Conservation (phyloP, 2,113 vertebrate genomes). For the Microtus montanus region DNA sequence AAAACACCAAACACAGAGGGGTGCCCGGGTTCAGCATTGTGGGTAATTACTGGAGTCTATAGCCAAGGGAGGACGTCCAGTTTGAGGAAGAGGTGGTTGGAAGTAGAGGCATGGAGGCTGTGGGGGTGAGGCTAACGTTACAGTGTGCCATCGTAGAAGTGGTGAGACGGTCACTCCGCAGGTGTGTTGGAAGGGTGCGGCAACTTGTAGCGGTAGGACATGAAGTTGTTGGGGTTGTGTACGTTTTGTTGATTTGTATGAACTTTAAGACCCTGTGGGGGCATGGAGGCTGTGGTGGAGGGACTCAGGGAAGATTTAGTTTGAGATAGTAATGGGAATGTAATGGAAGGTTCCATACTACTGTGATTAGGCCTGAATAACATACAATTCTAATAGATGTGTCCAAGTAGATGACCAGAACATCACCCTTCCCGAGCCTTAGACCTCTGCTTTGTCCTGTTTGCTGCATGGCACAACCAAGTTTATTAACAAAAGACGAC, state of each 20-base stretch:
- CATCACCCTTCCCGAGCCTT: neutral
- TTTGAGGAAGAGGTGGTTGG: neutral
- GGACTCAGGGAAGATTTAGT: neutral
- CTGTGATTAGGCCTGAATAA: neutral
- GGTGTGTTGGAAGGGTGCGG: neutral
- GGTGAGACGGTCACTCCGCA: neutral
- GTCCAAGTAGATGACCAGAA: neutral
- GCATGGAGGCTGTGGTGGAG: neutral
- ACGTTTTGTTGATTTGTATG: neutral
- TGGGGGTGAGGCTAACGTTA: neutral
- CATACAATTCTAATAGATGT: neutral
- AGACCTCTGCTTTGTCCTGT: neutral
- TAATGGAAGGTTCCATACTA: neutral
- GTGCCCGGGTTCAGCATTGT: neutral
- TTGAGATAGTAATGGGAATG: neutral
- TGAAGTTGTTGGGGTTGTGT: no score
- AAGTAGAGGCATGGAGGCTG: neutral
- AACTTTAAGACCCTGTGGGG: neutral
- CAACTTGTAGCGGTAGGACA: neutral
- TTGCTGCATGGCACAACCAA: no score
- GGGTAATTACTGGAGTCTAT: neutral
- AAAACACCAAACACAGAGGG: neutral
- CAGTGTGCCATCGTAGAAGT: accelerated
- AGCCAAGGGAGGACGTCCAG: neutral
- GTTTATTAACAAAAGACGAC: neutral